A percentile compares a stretch with the other conserved stretches of the same genome.
Evolutionary conservation across 2,113 vertebrate species (phyloP).

Genomic region (Hemiprocne comata): DNA sequence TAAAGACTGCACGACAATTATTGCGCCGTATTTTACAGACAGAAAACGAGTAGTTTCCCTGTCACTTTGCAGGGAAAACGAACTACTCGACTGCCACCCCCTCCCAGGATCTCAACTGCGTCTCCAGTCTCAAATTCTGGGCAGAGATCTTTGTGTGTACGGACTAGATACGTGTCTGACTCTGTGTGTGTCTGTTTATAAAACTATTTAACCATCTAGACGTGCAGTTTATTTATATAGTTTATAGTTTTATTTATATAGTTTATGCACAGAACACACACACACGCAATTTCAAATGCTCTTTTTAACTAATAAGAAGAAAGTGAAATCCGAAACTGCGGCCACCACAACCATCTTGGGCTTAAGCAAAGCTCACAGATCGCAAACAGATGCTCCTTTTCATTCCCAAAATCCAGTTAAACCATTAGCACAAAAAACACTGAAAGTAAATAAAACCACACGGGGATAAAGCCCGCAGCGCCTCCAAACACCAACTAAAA

Average conservation of each 20-base stretch:
- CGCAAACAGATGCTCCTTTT: slow-evolving; percentile 29
- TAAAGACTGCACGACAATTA: not conserved
- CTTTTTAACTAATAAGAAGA: slow-evolving; percentile 61
- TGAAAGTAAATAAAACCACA: slow-evolving; percentile 15
- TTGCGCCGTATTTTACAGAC: not conserved
- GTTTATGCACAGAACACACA: not conserved
- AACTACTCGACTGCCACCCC: not conserved
- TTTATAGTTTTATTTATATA: slow-evolving; percentile 46
- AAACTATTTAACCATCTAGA: slow-evolving; percentile 1
- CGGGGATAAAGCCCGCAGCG: not conserved
- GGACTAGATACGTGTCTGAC: not conserved
- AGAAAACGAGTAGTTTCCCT: not conserved
- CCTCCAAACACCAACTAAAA: not conserved
- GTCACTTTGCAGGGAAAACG: not conserved
- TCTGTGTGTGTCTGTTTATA: not conserved
- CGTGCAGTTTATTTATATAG: not conserved
- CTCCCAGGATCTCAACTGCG: not conserved
- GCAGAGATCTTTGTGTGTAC: slow-evolving; percentile 55
- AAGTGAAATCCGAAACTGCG: slow-evolving; percentile 67
- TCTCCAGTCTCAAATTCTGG: slow-evolving; percentile 14
- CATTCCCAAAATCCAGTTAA: slow-evolving; percentile 41
- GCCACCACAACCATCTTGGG: slow-evolving; percentile 60
- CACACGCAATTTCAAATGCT: slow-evolving; percentile 15
- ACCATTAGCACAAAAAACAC: slow-evolving; percentile 42
- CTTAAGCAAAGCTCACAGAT: slow-evolving; percentile 60